Conservation (phyloP, 2,888 invertebrate genomes). For the Melieria picta region DNA sequence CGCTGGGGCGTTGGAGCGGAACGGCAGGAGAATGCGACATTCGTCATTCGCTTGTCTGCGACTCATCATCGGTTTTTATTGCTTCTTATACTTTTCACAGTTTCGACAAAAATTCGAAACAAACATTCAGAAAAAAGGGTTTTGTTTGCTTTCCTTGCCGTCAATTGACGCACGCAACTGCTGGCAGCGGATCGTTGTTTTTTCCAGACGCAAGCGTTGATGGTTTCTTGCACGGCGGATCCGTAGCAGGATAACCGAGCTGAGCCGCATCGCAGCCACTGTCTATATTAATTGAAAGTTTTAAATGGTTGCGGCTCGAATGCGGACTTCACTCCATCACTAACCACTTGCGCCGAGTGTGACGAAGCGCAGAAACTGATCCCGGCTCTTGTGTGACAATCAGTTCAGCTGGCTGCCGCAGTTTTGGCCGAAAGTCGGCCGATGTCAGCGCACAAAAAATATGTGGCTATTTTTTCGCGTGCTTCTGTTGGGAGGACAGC, state of each 20-base stretch:
- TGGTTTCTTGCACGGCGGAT: slow-evolving; percentile 42
- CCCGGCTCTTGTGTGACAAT: neutral
- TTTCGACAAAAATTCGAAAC: slow-evolving; percentile 37
- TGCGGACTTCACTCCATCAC: neutral
- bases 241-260: slow-evolving; percentile 24
- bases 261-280: slow-evolving; percentile 43
- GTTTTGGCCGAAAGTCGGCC: too few species aligned
- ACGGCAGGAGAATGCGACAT: slow-evolving; percentile 50
- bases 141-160: slow-evolving; percentile 44
- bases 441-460: neutral
- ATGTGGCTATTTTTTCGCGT: neutral
- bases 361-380: neutral
- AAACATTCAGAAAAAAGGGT: slow-evolving; percentile 37
- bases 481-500: neutral
- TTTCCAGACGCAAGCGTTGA: slow-evolving; percentile 36
- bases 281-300: slow-evolving; percentile 54
- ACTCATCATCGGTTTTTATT: slow-evolving; percentile 49
- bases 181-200: slow-evolving; percentile 45
- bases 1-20: slow-evolving; percentile 2
- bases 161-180: slow-evolving; percentile 22
- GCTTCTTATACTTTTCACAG: slow-evolving; percentile 42
- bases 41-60: slow-evolving; percentile 61
- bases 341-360: neutral
- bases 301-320: slow-evolving; percentile 47
- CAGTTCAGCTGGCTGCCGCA: neutral